These are phyloP conservation scores for Microtus agrestis DNA, from an alignment of 2,797 vertebrate species.

Conservation along the genomic window DNA sequence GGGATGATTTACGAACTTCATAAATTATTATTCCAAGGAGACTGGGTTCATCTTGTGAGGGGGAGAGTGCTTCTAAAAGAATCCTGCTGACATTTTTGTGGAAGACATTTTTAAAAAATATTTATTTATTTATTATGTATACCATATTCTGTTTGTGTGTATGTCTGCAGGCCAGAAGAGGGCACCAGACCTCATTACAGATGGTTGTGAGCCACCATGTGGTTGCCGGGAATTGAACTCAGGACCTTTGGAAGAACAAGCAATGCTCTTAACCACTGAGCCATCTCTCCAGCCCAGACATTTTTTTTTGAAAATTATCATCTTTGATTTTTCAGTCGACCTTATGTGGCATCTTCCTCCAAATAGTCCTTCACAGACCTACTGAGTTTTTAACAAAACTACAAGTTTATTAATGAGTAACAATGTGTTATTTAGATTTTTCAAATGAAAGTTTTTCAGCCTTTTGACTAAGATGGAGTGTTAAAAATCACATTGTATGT, in stretches of 20 bases:
- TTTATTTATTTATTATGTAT: too few species aligned
- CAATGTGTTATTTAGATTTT: constrained; percentile 11
- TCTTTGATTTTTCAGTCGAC: constrained; percentile 10
- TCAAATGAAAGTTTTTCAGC: neutral
- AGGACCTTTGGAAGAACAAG: too few species aligned
- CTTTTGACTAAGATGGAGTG: neutral
- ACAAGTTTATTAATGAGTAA: neutral
- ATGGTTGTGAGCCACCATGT: too few species aligned
- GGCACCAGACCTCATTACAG: too few species aligned
- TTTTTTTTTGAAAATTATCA: constrained; percentile 22
- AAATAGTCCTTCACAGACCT: constrained; percentile 39
- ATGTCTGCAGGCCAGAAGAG: too few species aligned
- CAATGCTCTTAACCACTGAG: too few species aligned
- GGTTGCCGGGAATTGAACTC: too few species aligned
- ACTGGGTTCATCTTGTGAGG: constrained; percentile 42
- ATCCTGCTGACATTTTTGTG: neutral
- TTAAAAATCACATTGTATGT: neutral
- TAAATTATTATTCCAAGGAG: constrained; percentile 32
- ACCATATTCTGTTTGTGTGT: too few species aligned
- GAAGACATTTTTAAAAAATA: neutral
- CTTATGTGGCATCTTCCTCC: neutral
- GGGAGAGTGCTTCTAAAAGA: neutral
- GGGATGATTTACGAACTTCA: constrained; percentile 60
- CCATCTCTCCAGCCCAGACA: too few species aligned
- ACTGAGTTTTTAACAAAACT: constrained; percentile 50